phyloP scores from a whole-genome alignment of 2,888 invertebrate species.

The Thecophora atra region DNA sequence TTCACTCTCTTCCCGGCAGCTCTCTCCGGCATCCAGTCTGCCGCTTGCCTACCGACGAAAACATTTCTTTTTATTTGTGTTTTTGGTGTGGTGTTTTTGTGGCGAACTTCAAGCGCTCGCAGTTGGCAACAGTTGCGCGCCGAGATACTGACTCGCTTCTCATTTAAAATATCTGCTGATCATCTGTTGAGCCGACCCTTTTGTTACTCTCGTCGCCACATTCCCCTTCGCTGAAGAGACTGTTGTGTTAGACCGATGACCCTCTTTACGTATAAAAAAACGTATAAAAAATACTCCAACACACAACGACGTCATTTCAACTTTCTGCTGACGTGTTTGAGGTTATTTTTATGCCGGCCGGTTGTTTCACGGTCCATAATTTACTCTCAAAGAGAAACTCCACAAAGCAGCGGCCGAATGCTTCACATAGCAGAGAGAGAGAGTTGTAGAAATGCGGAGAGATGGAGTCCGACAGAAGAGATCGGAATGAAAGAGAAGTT shows the following conservation, averaged over 20 bases:
- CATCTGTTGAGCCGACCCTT: not conserved
- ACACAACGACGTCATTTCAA: not conserved
- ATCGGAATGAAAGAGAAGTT: too few relatives aligned
- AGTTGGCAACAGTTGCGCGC: conserved; percentile 8
- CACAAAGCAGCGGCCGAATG: not conserved
- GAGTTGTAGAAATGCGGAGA: too few relatives aligned
- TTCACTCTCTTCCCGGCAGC: not conserved
- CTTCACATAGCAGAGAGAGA: too few relatives aligned
- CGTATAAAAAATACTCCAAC: not conserved
- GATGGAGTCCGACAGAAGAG: too few relatives aligned
- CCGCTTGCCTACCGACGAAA: not conserved
- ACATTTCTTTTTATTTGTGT: not conserved
- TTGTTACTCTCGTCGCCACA: not conserved
- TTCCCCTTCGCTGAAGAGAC: not conserved
- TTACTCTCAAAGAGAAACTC: not conserved
- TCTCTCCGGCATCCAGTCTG: not conserved
- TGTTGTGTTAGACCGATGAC: not conserved
- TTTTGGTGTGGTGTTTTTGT: too few relatives aligned
- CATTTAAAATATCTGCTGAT: not conserved
- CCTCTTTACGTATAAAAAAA: not conserved
- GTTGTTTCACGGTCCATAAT: not conserved
- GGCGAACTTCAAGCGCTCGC: not conserved
- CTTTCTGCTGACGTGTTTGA: conserved; percentile 24
- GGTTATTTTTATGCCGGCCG: conserved; percentile 30
- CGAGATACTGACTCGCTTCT: not conserved